Evolutionary conservation across 2,113 vertebrate species (phyloP).

Genomic region (human (Homo sapiens)): GRCh38 chr5:124699001-124699500

Average conservation of each 20-base stretch:
- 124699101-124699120: not conserved
- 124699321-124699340: not conserved
- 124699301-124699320: not conserved
- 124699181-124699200: not conserved
- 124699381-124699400: not conserved
- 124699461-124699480: not conserved
- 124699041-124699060: not conserved
- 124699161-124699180: not conserved
- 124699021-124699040: not conserved
- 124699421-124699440: not conserved
- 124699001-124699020: not conserved
- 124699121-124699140: not conserved
- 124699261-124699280: not conserved
- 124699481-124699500: constrained; percentile 13
- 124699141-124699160: not conserved
- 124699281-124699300: not conserved
- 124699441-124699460: not conserved
- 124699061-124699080: not conserved
- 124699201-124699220: not conserved
- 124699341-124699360: not conserved
- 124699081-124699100: not conserved
- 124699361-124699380: not conserved
- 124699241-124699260: not conserved
- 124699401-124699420: not conserved
- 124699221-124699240: not conserved